Evolutionary conservation across 2,113 vertebrate species (phyloP).

Genomic region (Cervus canadensis): DNA sequence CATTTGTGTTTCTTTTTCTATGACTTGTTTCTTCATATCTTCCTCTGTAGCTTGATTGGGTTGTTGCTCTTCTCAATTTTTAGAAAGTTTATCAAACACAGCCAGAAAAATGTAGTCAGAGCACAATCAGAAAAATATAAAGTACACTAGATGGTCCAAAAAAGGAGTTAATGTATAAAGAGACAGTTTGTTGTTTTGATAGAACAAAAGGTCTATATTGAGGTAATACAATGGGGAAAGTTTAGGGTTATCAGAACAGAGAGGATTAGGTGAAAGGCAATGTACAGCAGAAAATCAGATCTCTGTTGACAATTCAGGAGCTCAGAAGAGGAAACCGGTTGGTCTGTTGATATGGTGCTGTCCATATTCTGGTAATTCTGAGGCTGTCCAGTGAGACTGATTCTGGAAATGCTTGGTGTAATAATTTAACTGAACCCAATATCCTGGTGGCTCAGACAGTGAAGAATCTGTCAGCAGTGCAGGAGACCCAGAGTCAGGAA

Average conservation of each 20-base stretch:
- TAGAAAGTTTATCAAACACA: not conserved
- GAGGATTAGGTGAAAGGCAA: not conserved
- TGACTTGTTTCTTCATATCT: not conserved
- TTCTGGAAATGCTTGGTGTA: not conserved
- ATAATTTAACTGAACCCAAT: not conserved
- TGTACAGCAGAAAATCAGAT: not conserved
- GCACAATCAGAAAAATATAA: not conserved
- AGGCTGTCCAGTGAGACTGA: not conserved
- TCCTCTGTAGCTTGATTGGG: not conserved
- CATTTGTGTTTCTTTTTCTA: not conserved
- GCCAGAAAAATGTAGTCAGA: not conserved
- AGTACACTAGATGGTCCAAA: not conserved
- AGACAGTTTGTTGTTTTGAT: not conserved
- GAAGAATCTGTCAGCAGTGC: not conserved
- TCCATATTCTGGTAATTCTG: not conserved
- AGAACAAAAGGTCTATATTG: not conserved
- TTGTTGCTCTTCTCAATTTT: not conserved
- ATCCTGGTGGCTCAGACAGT: not conserved
- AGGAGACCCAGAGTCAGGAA: not conserved
- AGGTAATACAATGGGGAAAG: not conserved
- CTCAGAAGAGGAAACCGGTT: not conserved
- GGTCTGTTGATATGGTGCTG: not conserved
- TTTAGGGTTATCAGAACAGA: not conserved
- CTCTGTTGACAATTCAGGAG: not conserved
- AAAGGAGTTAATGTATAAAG: not conserved